Percentiles rank a stretch among this genome's conserved stretches.
Evolutionary conservation across 2,888 invertebrate genomes (phyloP).

Genomic region (Leptinotarsa peninsularis): DNA sequence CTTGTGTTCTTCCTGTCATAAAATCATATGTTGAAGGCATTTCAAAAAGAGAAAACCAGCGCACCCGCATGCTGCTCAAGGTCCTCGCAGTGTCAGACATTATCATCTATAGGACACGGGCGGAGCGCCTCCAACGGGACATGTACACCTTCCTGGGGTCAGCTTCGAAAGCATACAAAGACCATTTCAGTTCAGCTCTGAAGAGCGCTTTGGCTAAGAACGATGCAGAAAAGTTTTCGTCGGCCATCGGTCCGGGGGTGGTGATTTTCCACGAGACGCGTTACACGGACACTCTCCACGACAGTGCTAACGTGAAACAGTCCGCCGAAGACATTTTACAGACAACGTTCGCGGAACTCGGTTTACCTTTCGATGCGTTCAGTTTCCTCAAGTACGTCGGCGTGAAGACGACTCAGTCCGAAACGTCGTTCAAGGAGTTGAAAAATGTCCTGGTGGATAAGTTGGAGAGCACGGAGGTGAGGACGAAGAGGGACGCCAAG

Average conservation of each 20-base stretch:
- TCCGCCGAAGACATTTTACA: constrained; percentile 75
- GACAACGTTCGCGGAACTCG: constrained; percentile 72
- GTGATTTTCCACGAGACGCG: constrained; percentile 85
- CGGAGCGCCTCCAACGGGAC: constrained; percentile 81
- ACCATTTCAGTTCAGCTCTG: constrained; percentile 77
- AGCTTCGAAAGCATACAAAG: constrained; percentile 79
- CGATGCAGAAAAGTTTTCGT: constrained; percentile 47
- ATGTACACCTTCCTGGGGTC: constrained; percentile 82
- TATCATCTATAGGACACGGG: constrained; percentile 80
- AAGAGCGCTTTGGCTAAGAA: constrained; percentile 56
- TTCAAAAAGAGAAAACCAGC: constrained; percentile 72
- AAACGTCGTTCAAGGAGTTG: constrained; percentile 74
- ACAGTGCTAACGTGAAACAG: constrained; percentile 70
- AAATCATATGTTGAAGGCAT: constrained; percentile 52
- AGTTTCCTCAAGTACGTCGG: constrained; percentile 78
- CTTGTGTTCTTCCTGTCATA: too few species aligned
- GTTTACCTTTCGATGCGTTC: constrained; percentile 77
- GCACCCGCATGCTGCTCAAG: constrained; percentile 79
- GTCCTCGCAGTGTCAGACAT: constrained; percentile 86
- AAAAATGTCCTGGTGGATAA: constrained; percentile 71
- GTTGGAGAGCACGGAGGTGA: constrained; percentile 77
- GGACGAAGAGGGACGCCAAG: constrained; percentile 76
- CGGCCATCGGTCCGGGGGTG: constrained; percentile 75
- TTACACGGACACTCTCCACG: constrained; percentile 74
- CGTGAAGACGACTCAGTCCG: constrained; percentile 68